Evolutionary conservation across 2,888 invertebrate species (phyloP).

Genomic region (Scaptomyza parva): DNA sequence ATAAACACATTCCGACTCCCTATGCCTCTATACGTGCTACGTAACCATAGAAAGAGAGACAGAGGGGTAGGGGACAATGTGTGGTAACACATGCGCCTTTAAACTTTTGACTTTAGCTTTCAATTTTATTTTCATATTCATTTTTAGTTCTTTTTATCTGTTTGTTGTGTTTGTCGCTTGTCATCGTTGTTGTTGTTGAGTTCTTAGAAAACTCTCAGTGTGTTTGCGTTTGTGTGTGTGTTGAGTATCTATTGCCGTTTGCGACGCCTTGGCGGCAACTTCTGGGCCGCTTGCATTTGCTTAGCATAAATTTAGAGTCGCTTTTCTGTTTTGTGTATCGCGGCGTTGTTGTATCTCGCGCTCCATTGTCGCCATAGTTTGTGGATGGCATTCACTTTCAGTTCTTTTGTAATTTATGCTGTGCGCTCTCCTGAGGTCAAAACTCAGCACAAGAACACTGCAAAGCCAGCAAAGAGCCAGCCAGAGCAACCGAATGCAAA

Average conservation of each 20-base stretch:
- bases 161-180: too few relatives aligned
- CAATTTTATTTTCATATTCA: slow-evolving; percentile 31
- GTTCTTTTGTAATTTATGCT: slow-evolving; percentile 58
- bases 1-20: slow-evolving; percentile 19
- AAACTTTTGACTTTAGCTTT: slow-evolving; percentile 53
- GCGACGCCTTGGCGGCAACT: slow-evolving; percentile 54
- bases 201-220: slow-evolving; percentile 61
- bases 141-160: slow-evolving; percentile 30
- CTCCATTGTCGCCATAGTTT: slow-evolving; percentile 12
- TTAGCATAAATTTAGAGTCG: slow-evolving; percentile 73
- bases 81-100: slow-evolving; percentile 32
- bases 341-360: background rate
- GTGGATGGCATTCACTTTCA: slow-evolving; percentile 60
- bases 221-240: slow-evolving; percentile 17
- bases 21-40: slow-evolving; percentile 19
- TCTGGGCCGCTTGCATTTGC: slow-evolving; percentile 64
- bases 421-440: slow-evolving; percentile 64
- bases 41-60: too few relatives aligned
- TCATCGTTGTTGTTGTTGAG: too few relatives aligned
- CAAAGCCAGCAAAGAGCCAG: too few relatives aligned
- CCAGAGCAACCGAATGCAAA: slow-evolving; percentile 29
- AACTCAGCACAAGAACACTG: slow-evolving; percentile 38
- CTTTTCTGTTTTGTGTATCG: too few relatives aligned
- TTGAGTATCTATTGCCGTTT: slow-evolving; percentile 47
- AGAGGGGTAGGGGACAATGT: too few relatives aligned